A percentile compares a stretch with the other conserved stretches of the same genome.
phyloP scores from a whole-genome alignment of 2,888 invertebrate species.

The Meloe dianella region DNA sequence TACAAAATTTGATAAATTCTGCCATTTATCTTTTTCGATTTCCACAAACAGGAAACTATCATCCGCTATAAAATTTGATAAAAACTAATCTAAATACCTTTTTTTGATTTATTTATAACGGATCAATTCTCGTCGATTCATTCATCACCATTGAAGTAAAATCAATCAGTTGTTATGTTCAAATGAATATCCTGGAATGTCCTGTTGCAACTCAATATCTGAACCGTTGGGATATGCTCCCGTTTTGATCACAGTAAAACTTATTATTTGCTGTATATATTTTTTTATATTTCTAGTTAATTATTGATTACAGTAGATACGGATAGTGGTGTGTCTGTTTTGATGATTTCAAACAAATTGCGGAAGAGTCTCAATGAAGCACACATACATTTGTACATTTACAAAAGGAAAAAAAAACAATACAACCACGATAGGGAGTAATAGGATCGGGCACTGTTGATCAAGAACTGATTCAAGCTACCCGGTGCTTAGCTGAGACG shows the following conservation, averaged over 20 bases:
- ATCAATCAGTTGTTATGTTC: background rate
- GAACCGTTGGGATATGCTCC: background rate
- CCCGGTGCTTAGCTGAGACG: slow-evolving; percentile 7
- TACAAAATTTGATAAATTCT: background rate
- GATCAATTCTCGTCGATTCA: background rate
- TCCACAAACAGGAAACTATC: background rate
- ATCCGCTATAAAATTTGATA: background rate
- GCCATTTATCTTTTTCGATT: background rate
- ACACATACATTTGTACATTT: background rate
- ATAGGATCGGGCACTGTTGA: slow-evolving; percentile 4
- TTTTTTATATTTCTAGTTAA: background rate
- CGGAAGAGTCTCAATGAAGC: background rate
- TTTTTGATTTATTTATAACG: background rate
- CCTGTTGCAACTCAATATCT: background rate
- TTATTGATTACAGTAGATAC: background rate
- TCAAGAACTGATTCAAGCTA: slow-evolving; percentile 7
- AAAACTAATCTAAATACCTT: background rate
- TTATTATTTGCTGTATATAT: background rate
- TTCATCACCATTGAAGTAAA: background rate
- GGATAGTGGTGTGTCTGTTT: background rate
- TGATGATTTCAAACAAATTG: background rate
- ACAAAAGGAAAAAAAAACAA: background rate
- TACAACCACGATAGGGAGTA: background rate
- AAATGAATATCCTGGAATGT: background rate
- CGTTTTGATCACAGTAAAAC: background rate